A percentile compares a stretch with the other conserved stretches of the same genome.
These are phyloP conservation scores for Nautilus pompilius DNA, from an alignment of 1,140 invertebrate genomes.

Conservation along the genomic window DNA sequence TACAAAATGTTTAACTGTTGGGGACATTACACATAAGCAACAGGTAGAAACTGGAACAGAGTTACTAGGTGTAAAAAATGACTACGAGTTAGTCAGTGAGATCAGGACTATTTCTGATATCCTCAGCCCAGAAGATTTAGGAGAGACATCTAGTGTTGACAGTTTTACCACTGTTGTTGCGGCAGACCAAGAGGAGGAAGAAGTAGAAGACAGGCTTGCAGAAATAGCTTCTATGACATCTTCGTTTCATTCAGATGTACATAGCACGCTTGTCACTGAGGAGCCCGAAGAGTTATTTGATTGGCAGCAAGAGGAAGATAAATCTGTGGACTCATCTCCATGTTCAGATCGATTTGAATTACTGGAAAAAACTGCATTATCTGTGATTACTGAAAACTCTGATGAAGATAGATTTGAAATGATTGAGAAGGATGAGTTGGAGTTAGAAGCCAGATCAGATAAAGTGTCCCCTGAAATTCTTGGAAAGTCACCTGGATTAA, in stretches of 20 bases:
- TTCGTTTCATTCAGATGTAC: slow-evolving; percentile 54
- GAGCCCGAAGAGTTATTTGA: slow-evolving; percentile 76
- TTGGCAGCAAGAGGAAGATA: slow-evolving; percentile 53
- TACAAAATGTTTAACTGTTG: too few species aligned
- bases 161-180: slow-evolving; percentile 68
- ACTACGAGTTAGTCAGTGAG: too few species aligned
- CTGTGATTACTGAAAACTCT: slow-evolving; percentile 45
- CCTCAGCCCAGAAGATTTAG: slow-evolving; percentile 39
- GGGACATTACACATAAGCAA: too few species aligned
- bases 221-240: slow-evolving; percentile 53
- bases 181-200: slow-evolving; percentile 70
- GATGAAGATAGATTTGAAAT: slow-evolving; percentile 50
- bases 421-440: slow-evolving; percentile 45
- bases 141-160: slow-evolving; percentile 78
- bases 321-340: slow-evolving; percentile 31
- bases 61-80: too few species aligned
- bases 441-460: slow-evolving; percentile 36
- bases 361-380: slow-evolving; percentile 45
- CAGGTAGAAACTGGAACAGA: too few species aligned
- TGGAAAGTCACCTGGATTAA: slow-evolving; percentile 33
- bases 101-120: slow-evolving; percentile 2
- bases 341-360: slow-evolving; percentile 47
- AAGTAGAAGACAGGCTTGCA: slow-evolving; percentile 65
- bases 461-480: slow-evolving; percentile 36
- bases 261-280: slow-evolving; percentile 49